Conservation (phyloP, 2,113 vertebrate genomes). For the Egretta garzetta region DNA sequence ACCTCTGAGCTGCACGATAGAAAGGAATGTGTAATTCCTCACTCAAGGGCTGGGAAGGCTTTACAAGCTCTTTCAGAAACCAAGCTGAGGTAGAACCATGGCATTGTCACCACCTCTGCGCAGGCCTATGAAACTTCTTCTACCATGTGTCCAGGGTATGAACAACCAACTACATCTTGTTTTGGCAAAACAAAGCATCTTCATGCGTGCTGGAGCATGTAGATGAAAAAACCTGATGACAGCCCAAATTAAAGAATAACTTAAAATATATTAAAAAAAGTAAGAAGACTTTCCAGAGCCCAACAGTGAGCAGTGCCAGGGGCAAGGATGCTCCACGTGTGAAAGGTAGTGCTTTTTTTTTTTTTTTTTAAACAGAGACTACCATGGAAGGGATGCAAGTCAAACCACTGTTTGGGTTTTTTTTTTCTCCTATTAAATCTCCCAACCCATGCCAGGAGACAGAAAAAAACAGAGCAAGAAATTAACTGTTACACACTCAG, state of each 20-base stretch:
- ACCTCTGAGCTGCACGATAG: background rate
- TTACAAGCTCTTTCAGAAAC: background rate
- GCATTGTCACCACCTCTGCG: rapidly evolving
- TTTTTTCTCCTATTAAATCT: background rate
- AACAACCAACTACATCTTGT: background rate
- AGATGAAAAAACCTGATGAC: background rate
- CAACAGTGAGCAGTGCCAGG: background rate
- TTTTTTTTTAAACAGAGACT: background rate
- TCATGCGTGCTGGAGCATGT: rapidly evolving
- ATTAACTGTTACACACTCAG: background rate
- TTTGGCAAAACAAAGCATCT: background rate
- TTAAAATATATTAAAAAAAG: background rate
- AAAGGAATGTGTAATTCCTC: background rate
- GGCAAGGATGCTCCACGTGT: background rate
- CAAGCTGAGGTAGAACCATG: background rate
- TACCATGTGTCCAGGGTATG: rapidly evolving
- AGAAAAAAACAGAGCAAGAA: background rate
- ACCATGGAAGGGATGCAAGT: background rate
- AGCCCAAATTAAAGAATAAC: background rate
- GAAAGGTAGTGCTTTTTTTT: background rate
- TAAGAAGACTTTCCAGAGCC: background rate
- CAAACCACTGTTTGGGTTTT: background rate
- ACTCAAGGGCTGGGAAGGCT: background rate
- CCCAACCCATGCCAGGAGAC: background rate
- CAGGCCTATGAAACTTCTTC: background rate